A percentile compares a stretch with the other conserved stretches of the same genome.
Evolutionary conservation across 2,888 invertebrate genomes (phyloP).

Genomic region (Magallana nippona): DNA sequence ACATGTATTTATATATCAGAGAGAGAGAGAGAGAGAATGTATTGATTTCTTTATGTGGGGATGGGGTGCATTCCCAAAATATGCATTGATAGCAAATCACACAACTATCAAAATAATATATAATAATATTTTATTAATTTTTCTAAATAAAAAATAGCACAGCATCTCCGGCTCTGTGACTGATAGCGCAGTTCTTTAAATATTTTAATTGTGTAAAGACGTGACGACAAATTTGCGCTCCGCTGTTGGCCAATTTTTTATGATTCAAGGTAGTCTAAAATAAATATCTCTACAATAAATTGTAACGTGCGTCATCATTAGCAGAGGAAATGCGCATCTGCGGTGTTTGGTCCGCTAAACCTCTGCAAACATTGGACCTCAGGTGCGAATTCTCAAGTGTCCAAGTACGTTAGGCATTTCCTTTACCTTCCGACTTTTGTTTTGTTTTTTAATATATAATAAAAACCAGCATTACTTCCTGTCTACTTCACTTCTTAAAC

Average conservation of each 20-base stretch:
- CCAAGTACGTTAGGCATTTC: neutral
- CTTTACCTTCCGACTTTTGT: neutral
- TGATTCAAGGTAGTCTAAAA: constrained; percentile 13
- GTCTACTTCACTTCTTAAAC: too few species aligned
- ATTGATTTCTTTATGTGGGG: neutral
- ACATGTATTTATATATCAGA: neutral
- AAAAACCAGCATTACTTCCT: too few species aligned
- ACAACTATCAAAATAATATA: too few species aligned
- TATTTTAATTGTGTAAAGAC: neutral
- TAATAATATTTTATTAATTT: neutral
- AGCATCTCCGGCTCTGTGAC: neutral
- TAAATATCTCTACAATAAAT: constrained; percentile 4
- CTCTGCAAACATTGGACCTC: neutral
- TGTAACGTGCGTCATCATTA: neutral
- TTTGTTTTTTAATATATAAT: neutral
- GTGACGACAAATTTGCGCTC: constrained; percentile 29
- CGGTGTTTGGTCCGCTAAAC: neutral
- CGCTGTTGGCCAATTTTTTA: neutral
- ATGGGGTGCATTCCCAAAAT: neutral
- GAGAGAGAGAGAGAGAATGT: neutral
- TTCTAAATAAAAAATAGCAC: neutral
- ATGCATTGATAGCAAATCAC: too few species aligned
- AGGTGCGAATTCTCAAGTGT: neutral
- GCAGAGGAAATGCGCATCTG: neutral
- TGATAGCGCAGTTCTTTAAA: neutral